Base-by-base conservation (phyloP, 2,888 invertebrate genomes). In the Terebella lapidaria region DNA sequence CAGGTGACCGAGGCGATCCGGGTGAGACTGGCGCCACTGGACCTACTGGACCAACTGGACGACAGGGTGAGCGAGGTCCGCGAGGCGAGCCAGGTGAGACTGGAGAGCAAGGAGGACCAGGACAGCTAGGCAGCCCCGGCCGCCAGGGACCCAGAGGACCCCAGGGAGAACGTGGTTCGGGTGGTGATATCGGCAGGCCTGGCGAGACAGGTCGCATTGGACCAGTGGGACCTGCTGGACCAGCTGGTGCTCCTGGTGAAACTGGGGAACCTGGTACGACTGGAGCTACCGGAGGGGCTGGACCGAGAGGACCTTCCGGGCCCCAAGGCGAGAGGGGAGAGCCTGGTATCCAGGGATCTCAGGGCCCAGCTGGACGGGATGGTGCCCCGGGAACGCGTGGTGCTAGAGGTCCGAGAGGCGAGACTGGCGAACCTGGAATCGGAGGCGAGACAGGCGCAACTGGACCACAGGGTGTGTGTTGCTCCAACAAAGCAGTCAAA, bases 221-320 rank as follows among this genome's bases (percentile, higher is more conserved):
- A 25, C 24, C 24, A 18, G 24, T 49, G 10, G 62, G 64, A 47
- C 24, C 15, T 22, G 53, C 60, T 45, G 67, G 67, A 62, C 56
- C 61, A 25, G 35, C 49, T 15, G 64, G 63, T 24, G 47, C 25
- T 26, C 28, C 53, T 60, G 60, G 63, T 27, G 52, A 26, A 25
- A 29, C 51, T 22, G 67, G 72, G 26, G 65, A 65, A 3, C 57
- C 56, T 2, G 74, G 74, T 54, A 53, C 58, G 1, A 56, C 65
- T 0, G 74, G 72, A 52, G 61, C 26, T 24, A 49, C 45, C 22
- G 61, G 59, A 52, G 26, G 25, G 20, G 58, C 56, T 5, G 60
- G 61, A 46, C 1, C 30, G 10, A 59, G 51, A 45, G 62, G 61
- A 56, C 30, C 28, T n/a, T 2, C 51, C 18, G 35, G 35, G 18